Percentiles rank a stretch among this genome's conserved stretches.
These are phyloP conservation scores for Herminia tarsipennalis DNA, from an alignment of 2,888 invertebrate species.

Conservation along the genomic window DNA sequence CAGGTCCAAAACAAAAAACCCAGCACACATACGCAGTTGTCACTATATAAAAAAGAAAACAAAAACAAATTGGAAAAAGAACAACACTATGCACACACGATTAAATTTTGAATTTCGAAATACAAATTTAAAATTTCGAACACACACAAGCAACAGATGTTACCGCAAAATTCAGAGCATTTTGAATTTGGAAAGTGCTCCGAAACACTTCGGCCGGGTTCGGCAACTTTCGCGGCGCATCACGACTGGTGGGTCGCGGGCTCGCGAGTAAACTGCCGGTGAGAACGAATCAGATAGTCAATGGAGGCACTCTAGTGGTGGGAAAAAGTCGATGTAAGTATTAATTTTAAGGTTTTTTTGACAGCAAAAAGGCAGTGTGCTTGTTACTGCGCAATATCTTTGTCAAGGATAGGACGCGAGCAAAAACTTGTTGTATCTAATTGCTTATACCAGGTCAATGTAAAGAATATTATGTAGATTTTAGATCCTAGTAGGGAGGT, in stretches of 20 bases:
- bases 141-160: slow-evolving; percentile 4
- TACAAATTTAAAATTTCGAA: slow-evolving; percentile 7
- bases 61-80: slow-evolving; percentile 15
- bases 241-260: slow-evolving; percentile 25
- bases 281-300: slow-evolving; percentile 42
- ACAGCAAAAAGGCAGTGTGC: no score
- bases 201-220: slow-evolving; percentile 28
- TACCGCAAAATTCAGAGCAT: slow-evolving; percentile 38
- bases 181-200: slow-evolving; percentile 47
- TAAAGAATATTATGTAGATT: no score
- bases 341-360: no score
- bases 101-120: background rate
- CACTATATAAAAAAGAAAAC: slow-evolving; percentile 1
- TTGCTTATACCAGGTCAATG: no score
- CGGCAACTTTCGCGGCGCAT: slow-evolving; percentile 41
- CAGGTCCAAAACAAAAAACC: background rate
- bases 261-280: slow-evolving; percentile 37
- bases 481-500: no score
- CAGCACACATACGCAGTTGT: no score
- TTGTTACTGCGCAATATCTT: no score
- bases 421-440: no score
- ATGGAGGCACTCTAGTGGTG: slow-evolving; percentile 44
- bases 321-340: slow-evolving; percentile 9
- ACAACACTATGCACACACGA: slow-evolving; percentile 22
- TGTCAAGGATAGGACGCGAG: no score